Evolutionary conservation across 2,113 vertebrate genomes (phyloP).

Genomic region (Xiphorhynchus elegans): DNA sequence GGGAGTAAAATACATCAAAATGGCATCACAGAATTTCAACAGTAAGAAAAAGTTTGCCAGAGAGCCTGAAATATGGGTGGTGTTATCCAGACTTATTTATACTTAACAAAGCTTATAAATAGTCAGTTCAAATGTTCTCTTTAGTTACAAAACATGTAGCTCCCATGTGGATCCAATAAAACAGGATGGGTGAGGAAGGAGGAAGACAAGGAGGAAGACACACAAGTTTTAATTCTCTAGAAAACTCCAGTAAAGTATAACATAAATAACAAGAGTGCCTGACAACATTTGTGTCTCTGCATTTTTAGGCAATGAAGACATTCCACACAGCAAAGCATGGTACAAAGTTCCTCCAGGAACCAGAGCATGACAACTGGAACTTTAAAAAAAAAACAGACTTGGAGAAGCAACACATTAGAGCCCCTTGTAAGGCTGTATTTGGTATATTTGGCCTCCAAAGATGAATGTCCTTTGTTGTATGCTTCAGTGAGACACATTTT

Average conservation of each 20-base stretch:
- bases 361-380: neutral
- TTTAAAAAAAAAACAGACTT: neutral
- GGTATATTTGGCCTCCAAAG: neutral
- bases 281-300: neutral
- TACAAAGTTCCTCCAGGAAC: neutral
- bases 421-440: neutral
- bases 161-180: neutral
- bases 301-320: neutral
- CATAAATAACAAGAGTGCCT: neutral
- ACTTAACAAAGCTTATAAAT: neutral
- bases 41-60: neutral
- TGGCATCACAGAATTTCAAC: neutral
- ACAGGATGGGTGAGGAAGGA: neutral
- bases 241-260: rapidly evolving
- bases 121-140: neutral
- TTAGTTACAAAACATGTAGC: neutral
- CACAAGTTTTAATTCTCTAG: neutral
- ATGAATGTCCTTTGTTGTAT: neutral
- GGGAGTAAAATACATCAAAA: neutral
- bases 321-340: neutral
- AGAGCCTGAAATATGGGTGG: neutral
- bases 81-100: neutral
- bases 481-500: neutral
- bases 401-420: neutral
- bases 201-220: neutral